A percentile compares a stretch with the other conserved stretches of the same genome.
Conservation (phyloP, 2,888 invertebrate genomes). For the Rhagonycha fulva region DNA sequence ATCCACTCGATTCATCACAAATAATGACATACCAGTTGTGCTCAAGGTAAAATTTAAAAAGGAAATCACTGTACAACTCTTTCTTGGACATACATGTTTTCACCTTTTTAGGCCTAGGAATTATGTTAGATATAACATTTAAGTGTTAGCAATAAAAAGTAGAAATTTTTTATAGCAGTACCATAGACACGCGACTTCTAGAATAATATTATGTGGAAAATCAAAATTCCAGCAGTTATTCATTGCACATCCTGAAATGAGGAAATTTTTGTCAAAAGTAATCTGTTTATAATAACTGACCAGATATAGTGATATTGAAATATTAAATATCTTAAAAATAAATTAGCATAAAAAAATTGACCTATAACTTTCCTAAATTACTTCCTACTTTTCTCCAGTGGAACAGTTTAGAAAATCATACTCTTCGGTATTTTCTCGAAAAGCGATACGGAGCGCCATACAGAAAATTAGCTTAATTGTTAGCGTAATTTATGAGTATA, state of each 20-base stretch:
- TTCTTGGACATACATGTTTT: not conserved
- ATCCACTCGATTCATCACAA: not conserved
- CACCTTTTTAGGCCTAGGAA: not conserved
- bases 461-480: too few species aligned
- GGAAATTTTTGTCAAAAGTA: not conserved
- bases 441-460: too few species aligned
- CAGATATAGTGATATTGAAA: not conserved
- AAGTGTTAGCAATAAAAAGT: not conserved
- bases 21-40: not conserved
- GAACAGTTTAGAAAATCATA: too few species aligned
- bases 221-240: not conserved
- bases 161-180: not conserved
- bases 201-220: not conserved
- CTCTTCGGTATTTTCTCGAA: too few species aligned
- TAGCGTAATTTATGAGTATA: too few species aligned
- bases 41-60: not conserved
- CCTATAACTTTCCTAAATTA: not conserved
- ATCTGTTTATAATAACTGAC: not conserved
- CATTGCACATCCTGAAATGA: not conserved
- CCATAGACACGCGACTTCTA: not conserved
- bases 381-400: not conserved
- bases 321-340: too few species aligned
- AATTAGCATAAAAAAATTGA: too few species aligned
- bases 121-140: not conserved
- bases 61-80: not conserved